Evolutionary conservation across 2,888 invertebrate species (phyloP).

Genomic region (Apamea epomidion): DNA sequence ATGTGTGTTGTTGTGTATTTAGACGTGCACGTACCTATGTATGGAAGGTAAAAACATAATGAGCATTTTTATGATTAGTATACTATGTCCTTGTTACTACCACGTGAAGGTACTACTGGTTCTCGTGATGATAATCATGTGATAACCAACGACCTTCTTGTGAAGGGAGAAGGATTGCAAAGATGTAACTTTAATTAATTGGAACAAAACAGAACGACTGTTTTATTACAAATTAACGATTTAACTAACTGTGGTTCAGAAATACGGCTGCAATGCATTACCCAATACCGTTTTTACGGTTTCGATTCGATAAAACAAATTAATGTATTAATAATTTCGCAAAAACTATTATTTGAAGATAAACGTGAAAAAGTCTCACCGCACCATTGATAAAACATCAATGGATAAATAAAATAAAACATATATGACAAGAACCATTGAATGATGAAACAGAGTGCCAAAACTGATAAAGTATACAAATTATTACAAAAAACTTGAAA

Average conservation of each 20-base stretch:
- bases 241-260: not conserved
- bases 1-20: too few species aligned
- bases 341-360: not conserved
- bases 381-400: constrained; percentile 17
- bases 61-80: not conserved
- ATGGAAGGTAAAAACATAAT: not conserved
- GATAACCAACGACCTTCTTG: constrained; percentile 22
- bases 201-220: not conserved
- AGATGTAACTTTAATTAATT: not conserved
- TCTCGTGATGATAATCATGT: constrained; percentile 18
- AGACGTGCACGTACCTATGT: not conserved
- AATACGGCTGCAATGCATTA: not conserved
- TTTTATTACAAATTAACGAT: not conserved
- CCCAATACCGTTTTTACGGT: not conserved
- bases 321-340: not conserved
- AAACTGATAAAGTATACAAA: constrained; percentile 32
- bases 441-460: constrained; percentile 1
- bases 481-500: constrained; percentile 45
- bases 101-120: not conserved
- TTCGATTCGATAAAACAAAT: not conserved
- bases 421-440: not conserved
- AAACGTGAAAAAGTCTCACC: not conserved
- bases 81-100: not conserved
- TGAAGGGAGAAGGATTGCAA: constrained; percentile 12
- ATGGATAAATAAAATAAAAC: not conserved